A percentile compares a stretch with the other conserved stretches of the same genome.
Conservation (phyloP, 2,113 vertebrate genomes). For the Cichladusa arquata region DNA sequence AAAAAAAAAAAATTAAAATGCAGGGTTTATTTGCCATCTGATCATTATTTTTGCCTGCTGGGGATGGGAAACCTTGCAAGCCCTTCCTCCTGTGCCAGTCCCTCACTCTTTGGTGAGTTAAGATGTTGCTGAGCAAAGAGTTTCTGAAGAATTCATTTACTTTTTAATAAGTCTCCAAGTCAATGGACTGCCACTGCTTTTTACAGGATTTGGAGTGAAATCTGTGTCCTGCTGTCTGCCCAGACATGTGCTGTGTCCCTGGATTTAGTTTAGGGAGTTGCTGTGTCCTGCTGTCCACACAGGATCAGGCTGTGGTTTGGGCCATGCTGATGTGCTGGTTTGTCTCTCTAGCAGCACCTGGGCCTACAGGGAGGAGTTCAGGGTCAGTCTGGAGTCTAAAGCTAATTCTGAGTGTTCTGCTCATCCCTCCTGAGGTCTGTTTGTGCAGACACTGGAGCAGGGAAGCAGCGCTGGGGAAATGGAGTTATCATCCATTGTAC, state of each 20-base stretch:
- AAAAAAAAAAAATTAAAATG: neutral
- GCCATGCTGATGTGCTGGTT: neutral
- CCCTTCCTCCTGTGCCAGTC: neutral
- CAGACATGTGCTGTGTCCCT: neutral
- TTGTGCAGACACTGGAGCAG: rapidly evolving
- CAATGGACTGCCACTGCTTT: neutral
- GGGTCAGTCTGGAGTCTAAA: neutral
- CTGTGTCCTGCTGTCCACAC: rapidly evolving
- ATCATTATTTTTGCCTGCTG: neutral
- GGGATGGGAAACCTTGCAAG: neutral
- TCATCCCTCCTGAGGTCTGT: neutral
- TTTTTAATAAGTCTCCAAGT: neutral
- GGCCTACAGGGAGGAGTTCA: neutral
- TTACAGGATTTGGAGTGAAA: neutral
- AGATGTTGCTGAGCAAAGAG: neutral
- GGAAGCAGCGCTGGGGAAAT: neutral
- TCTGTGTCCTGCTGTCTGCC: neutral
- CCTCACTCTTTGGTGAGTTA: neutral
- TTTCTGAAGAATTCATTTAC: neutral
- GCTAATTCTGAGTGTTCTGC: neutral
- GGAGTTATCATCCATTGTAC: rapidly evolving
- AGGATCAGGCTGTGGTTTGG: neutral
- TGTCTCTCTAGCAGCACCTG: neutral
- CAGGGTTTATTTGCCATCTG: neutral
- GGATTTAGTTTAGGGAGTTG: neutral